Evolutionary conservation across 2,888 invertebrate genomes (phyloP), one percentile per base, ranked within the genome.

Genomic region (Noctua pronuba): DNA sequence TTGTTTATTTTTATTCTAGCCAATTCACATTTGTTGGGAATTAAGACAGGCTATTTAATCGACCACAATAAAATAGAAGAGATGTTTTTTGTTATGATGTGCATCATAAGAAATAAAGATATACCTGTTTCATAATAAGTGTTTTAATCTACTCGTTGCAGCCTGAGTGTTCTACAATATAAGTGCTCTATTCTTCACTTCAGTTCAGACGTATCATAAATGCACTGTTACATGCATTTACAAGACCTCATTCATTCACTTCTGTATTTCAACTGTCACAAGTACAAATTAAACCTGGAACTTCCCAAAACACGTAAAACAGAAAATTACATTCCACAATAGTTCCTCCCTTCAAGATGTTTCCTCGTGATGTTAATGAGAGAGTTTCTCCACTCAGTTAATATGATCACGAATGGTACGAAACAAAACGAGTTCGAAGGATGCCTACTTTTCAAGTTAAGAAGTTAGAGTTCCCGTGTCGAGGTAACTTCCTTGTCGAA

Each of bases 401-500:
- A 87, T 88, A 82, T 81, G 64, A 84, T 83, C 77, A 79, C 78
- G 67, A 68, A 73, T 73, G 77, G 75, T 62, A 76, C 35, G 46
- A 70, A 78, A 82, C 73, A 78, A 75, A 84, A 84, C 77, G 76
- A 87, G 75, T 77, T 82, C 68, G 62, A 64, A 73, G 71, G 41
- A 68, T 41, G 64, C 44, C 13, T 68, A 66, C 72, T 78, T 84
- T 66, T 65, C n/a, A 87, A 86, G 75, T 84, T 85, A 65, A 55
- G 44, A 73, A 86, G 72, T 60, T 55, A 55, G 55, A 55, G 55
- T 73, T 86, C 52, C 46, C 11, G 46, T 31, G 31, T 62, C 60
- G 8, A 79, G 75, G 73, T 68, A 75, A 81, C 75, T 85, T 75
- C 41, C 13, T 6, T 70, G 46, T 52, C 55, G 38, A 73, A 75